Base-by-base conservation (phyloP, 2,888 invertebrate species). In the Drosophila borborema region DNA sequence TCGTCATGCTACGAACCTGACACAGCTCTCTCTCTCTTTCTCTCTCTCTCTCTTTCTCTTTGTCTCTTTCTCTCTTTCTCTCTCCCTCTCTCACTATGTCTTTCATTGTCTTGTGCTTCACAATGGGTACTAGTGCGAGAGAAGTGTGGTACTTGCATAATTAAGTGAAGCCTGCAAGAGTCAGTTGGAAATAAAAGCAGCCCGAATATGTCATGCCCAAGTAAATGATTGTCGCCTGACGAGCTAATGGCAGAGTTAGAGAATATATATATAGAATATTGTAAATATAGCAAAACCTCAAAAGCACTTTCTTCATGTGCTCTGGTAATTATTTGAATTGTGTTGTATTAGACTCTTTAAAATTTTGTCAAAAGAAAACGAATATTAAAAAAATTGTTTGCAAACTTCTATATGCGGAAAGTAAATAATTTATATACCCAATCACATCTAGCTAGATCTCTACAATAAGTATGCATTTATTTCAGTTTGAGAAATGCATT, bases 111-210 rank as follows among this genome's bases (percentile, higher is more conserved):
- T 20, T 14, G 6, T 2, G 20, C 20, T 0, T 10, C 20, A n/a
- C n/a, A 34, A 34, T 41, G 41, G 43, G 10, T 9, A 10, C 10
- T 10, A 46, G 46, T 46, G 46, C 8, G 16, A 23, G 7, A 48
- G 46, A 48, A 48, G 46, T 23, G 46, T 48, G 14, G 46, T 16
- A 28, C 14, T 28, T 28, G 23, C 16, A 48, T 28, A 48, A 48
- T 48, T 28, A 48, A 48, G 23, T 28, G 46, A 48, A 48, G 46
- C 46, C 46, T 48, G 46, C 46, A 28, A 28, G 16, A 48, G 28
- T 23, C 46, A 48, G 46, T 8, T 48, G 4, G 46, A 28, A 23
- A 48, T 48, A 8, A 28, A 48, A 48, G 46, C 46, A 16, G 23
- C 8, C 28, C 46, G 20, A 48, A 28, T 48, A 16, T 16, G 46